Conservation (phyloP, 2,797 vertebrate species). For the Acanthurus leucopareius region DNA sequence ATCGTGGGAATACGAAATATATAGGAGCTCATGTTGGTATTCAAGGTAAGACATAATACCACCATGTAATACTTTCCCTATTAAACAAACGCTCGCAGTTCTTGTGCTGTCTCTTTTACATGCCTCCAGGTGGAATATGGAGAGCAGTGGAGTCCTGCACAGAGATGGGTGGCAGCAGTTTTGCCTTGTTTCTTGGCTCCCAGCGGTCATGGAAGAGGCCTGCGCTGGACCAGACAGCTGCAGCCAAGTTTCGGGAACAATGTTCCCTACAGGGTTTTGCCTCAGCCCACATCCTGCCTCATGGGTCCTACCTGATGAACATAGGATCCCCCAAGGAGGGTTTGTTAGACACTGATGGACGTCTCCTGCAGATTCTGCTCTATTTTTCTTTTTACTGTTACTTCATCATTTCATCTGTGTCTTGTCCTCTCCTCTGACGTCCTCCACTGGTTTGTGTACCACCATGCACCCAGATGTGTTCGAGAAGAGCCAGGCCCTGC, state of each 20-base stretch:
- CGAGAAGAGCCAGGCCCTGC: conserved; percentile 85
- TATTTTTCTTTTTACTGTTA: too few relatives aligned
- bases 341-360: conserved; percentile 53
- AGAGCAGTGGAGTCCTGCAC: conserved; percentile 82
- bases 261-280: conserved; percentile 75
- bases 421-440: not conserved
- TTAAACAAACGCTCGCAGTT: not conserved
- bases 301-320: conserved; percentile 90
- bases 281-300: conserved; percentile 84
- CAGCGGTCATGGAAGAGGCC: conserved; percentile 87
- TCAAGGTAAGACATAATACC: conserved; percentile 69
- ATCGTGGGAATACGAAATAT: conserved; percentile 72
- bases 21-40: conserved; percentile 86
- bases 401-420: conserved; percentile 7
- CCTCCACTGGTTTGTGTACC: conserved; percentile 1
- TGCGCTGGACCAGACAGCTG: conserved; percentile 74
- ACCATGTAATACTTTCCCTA: not conserved
- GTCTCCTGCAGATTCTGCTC: not conserved
- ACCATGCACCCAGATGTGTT: conserved; percentile 80
- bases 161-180: conserved; percentile 83
- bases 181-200: conserved; percentile 87
- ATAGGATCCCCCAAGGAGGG: conserved; percentile 88
- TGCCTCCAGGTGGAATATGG: conserved; percentile 86
- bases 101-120: not conserved
- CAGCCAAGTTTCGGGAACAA: conserved; percentile 79